These are phyloP conservation scores for Melieria crassipennis DNA, from an alignment of 2,888 invertebrate species.

Conservation along the genomic window DNA sequence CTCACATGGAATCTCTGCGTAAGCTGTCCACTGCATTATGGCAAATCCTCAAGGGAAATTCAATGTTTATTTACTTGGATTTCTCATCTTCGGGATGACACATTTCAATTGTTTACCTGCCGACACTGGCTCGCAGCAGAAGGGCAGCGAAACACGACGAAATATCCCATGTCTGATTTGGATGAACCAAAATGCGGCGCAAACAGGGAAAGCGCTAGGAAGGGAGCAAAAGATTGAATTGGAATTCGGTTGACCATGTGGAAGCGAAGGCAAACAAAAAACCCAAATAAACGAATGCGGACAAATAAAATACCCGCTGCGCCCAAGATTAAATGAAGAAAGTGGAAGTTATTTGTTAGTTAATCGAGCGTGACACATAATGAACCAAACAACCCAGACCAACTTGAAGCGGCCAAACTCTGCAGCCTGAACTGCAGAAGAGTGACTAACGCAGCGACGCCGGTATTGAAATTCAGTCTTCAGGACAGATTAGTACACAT, in stretches of 20 bases:
- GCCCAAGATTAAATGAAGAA: constrained; percentile 5
- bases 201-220: constrained; percentile 1
- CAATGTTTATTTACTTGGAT: constrained; percentile 30
- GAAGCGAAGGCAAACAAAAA: neutral
- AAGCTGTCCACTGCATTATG: too few species aligned
- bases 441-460: too few species aligned
- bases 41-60: constrained; percentile 35
- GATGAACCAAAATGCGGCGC: constrained; percentile 23
- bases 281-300: neutral
- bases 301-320: neutral
- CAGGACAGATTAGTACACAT: too few species aligned
- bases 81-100: constrained; percentile 33
- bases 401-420: too few species aligned
- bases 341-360: constrained; percentile 32
- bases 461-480: too few species aligned
- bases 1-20: too few species aligned
- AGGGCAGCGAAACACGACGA: neutral
- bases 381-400: constrained; percentile 8
- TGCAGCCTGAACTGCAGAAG: too few species aligned
- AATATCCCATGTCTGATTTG: neutral
- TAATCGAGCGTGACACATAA: constrained; percentile 35
- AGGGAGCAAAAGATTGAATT: constrained; percentile 13
- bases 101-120: constrained; percentile 33
- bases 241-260: neutral
- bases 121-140: constrained; percentile 6